Percentiles rank a stretch among this genome's conserved stretches.
phyloP scores from a whole-genome alignment of 2,797 vertebrate genomes.

The Hippoglossus hippoglossus region DNA sequence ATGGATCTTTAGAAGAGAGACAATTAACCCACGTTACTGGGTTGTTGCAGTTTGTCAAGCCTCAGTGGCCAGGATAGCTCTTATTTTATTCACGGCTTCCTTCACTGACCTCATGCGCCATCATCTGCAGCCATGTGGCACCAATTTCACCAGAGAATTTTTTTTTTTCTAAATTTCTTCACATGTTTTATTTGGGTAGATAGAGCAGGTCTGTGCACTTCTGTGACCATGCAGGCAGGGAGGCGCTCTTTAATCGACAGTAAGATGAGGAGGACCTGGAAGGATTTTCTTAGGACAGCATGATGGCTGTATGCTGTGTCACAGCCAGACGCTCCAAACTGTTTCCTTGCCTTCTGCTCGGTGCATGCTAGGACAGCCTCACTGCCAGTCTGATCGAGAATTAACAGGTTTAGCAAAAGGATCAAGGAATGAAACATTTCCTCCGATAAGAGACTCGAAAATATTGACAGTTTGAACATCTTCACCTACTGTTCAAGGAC shows the following conservation, averaged over 20 bases:
- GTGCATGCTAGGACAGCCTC: constrained; percentile 56
- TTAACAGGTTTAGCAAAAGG: constrained; percentile 32
- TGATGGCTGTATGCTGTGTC: constrained; percentile 55
- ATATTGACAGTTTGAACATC: neutral
- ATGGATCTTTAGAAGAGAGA: neutral
- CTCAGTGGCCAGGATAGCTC: neutral
- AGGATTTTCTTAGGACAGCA: constrained; percentile 56
- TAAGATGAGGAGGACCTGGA: constrained; percentile 29
- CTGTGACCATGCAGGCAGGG: constrained; percentile 1
- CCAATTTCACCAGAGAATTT: neutral
- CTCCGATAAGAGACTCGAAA: constrained; percentile 21
- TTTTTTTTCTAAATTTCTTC: neutral
- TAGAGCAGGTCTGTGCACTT: constrained; percentile 6
- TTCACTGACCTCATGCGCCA: constrained; percentile 7
- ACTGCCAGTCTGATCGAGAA: constrained; percentile 50
- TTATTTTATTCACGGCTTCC: constrained; percentile 1
- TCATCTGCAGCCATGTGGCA: constrained; percentile 4
- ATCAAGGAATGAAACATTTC: constrained; percentile 42
- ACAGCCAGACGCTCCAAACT: constrained; percentile 56
- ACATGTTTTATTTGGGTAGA: constrained; percentile 3
- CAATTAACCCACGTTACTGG: neutral
- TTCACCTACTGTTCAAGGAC: neutral
- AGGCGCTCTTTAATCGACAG: constrained; percentile 22
- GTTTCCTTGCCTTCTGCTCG: constrained; percentile 57
- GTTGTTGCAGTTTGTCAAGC: neutral